Evolutionary conservation across 64 coral and sea anemone species (phyloP).

Genomic region (Montipora foliosa): DNA sequence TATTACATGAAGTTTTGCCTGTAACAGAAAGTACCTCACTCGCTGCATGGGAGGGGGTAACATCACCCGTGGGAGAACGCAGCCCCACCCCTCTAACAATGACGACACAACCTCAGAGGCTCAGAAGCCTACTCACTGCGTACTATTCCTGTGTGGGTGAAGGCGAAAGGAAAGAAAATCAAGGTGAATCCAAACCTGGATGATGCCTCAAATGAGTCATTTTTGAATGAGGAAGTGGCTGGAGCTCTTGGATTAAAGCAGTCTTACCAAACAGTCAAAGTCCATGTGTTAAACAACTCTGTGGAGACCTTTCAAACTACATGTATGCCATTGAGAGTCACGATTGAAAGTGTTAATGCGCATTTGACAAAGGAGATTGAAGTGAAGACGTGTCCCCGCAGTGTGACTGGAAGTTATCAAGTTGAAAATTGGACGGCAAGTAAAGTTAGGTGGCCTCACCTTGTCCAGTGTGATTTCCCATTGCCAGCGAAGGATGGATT

Average conservation of each 20-base stretch:
- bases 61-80: too few species aligned
- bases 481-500: conserved; percentile 33
- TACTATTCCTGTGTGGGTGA: conserved; percentile 42
- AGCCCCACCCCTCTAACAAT: too few species aligned
- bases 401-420: conserved; percentile 57
- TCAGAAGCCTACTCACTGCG: conserved; percentile 46
- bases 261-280: conserved; percentile 55
- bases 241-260: conserved; percentile 40
- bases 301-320: conserved; percentile 67
- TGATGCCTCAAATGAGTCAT: conserved; percentile 69
- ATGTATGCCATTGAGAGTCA: conserved; percentile 41
- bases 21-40: not conserved
- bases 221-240: conserved; percentile 60
- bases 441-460: conserved; percentile 50
- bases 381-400: conserved; percentile 70
- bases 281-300: conserved; percentile 74
- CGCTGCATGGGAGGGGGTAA: not conserved
- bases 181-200: conserved; percentile 69
- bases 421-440: conserved; percentile 62
- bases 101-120: too few species aligned
- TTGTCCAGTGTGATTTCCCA: not conserved
- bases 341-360: conserved; percentile 70
- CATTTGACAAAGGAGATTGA: conserved; percentile 63
- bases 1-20: conserved; percentile 3
- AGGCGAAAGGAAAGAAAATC: conserved; percentile 31